Evolutionary conservation across 1,140 invertebrate species (phyloP), one percentile per base, ranked within the genome.

Genomic region (Heliothis virescens): DNA sequence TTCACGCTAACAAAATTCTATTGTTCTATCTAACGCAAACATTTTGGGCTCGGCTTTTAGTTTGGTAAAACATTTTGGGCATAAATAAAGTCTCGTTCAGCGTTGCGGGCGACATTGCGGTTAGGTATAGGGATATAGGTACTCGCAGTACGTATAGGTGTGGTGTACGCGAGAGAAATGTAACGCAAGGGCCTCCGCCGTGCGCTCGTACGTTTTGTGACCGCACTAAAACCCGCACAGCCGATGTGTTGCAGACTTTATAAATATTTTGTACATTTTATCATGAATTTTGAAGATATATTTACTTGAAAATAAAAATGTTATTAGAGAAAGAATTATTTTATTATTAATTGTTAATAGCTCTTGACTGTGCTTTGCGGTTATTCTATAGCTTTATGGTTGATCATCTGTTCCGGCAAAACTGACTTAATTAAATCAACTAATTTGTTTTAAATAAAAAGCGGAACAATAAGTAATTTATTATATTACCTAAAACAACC

Each of bases 101-200:
- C 69, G 52, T 72, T 72, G 69, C 52, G 26, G 69, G n/a, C 69
- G 69, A 72, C 69, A 72, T 55, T 72, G 69, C 29, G 69, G 69
- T 72, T 7, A n/a, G n/a, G n/a, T n/a, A 12, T 72, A 55, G 52
- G 52, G 53, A 72, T 72, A 72, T 55, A n/a, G n/a, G n/a, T n/a
- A 72, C 67, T 34, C 21, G 13, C 12, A 13, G 3, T 41, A 65
- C n/a, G 10, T 47, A 48, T 5, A n/a, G 47, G 69, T 57, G 1
- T 16, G 50, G 26, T 18, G 52, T 72, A 57, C 50, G 55, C 57
- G 41, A 72, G 69, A 72, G 50, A 72, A 41, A 72, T 57, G 69
- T 18, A 34, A 72, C 52, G 52, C 21, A 72, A 16, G 52, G 16
- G 47, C 69, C 13, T 29, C 10, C 10, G 55, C 65, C 15, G n/a